phyloP scores from a whole-genome alignment of 2,797 vertebrate genomes.

The Phalloptychus januarius region DNA sequence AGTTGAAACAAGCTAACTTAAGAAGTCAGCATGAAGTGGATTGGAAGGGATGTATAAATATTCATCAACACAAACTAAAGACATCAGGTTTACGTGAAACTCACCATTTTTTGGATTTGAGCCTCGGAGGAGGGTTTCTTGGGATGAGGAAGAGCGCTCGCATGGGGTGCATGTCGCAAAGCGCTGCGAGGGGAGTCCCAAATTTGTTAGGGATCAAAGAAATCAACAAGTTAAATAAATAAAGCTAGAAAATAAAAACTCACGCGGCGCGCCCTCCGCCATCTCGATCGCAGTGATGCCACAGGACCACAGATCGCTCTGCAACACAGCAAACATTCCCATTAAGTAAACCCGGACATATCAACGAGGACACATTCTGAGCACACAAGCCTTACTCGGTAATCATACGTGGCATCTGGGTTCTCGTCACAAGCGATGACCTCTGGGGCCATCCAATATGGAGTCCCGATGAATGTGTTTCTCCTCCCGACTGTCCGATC shows the following conservation, averaged over 20 bases:
- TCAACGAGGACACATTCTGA: not conserved
- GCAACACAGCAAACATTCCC: constrained; percentile 51
- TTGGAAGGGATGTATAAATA: constrained; percentile 2
- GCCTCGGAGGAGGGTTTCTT: constrained; percentile 89
- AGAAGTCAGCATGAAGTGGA: constrained; percentile 5
- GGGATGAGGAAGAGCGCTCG: constrained; percentile 93
- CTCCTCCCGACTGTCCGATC: constrained; percentile 95
- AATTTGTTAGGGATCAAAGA: not conserved
- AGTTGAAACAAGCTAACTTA: constrained; percentile 4
- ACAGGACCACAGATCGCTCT: constrained; percentile 98
- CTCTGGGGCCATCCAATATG: constrained; percentile 97
- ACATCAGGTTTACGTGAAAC: not conserved
- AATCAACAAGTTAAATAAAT: not conserved
- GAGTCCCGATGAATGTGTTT: constrained; percentile 97
- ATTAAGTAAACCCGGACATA: constrained; percentile 19
- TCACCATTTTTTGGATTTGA: constrained; percentile 94
- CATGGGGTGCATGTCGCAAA: constrained; percentile 95
- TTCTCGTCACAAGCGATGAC: constrained; percentile 97
- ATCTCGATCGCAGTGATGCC: constrained; percentile 98
- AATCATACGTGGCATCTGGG: constrained; percentile 96
- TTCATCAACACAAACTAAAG: not conserved
- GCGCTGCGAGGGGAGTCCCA: constrained; percentile 69
- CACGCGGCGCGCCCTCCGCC: constrained; percentile 98
- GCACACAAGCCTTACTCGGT: constrained; percentile 84
- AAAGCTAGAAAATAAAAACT: constrained; percentile 68